Base-by-base conservation (phyloP, 1,140 invertebrate species). In the Bombus difficillimus region DNA sequence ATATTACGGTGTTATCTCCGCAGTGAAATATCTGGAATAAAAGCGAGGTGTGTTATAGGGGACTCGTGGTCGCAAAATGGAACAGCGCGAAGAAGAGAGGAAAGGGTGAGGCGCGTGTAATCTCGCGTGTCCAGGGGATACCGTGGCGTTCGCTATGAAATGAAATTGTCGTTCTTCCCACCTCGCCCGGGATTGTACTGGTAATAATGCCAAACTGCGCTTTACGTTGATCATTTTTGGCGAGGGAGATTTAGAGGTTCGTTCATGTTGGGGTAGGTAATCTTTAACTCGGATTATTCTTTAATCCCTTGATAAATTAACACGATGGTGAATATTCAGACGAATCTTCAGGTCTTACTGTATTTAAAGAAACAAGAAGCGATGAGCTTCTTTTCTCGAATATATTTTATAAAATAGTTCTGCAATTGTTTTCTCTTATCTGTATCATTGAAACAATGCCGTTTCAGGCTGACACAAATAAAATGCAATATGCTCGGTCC, bases 1-100 rank as follows among this genome's bases (percentile, higher is more conserved):
- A 76, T 89, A 89, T 87, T 90, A 81, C 81, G 43, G 69, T 77
- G 71, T 39, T 53, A 81, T 84, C 59, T 74, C 13, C 34, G 28
- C 47, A 78, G 41, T 59, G 47, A 53, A 53, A 53, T 53, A 53
- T 53, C 47, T 22, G 75, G 66, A 87, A 89, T 57, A 81, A 47
- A 81, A 28, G 59, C 53, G 80, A 83, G 69, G n/a, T 43, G 43
- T n/a, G 22, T 47, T 32, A 77, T 71, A 86, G 64, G 34, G 9
- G 83, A 73, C 83, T 86, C 37, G 64, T 53, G 87, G 75, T 86
- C 80, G 86, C 68, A 64, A 77, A 86, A 39, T 72, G 34, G 76
- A 66, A 57, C 53, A 32, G 28, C 12, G 43, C 39, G 87, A 69
- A 79, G 80, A 53, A 22, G 73, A 81, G 64, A 77, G 73, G 53